Base-by-base conservation (phyloP, 2,113 vertebrate species). In the Heloderma charlesbogerti region DNA sequence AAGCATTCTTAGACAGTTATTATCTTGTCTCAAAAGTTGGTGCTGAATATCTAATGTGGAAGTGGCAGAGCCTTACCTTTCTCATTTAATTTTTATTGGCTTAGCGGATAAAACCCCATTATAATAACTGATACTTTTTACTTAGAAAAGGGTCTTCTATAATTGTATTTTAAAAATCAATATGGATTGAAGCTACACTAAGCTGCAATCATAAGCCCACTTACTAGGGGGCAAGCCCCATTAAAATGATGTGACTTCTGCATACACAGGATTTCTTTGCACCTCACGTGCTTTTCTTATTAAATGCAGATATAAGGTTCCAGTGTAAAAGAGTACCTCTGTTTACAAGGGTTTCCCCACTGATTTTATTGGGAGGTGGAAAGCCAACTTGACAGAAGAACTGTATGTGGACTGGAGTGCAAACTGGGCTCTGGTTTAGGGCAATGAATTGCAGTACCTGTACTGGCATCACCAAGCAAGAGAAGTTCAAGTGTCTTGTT, bases 71-170 rank as follows among this genome's bases (percentile, higher is more conserved):
- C 43, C 40, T 71, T 67, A 85, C 45, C 25, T n/a, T 86, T 74
- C 22, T 29, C 9, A 84, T 87, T 87, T 87, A 57, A 25, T 72
- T 86, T 72, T 51, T 86, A 86, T 87, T 63, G 10, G 71, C 37
- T 60, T 60, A 87, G 54, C 31, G 4, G 18, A 60, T 87, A 87
- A 57, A 82, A 40, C 15, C 6, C 31, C 22, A 87, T 18, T 87
- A n/a, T 60, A 87, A 40, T 87, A 75, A 40, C 71, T 37, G 20
- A 37, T 27, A 54, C 20, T 75, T 75, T 69, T 86, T 77, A 6
- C 37, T 22, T 81, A 54, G n/a, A 57, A 57, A 60, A 5, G 10
- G 37, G 22, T 25, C 74, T 86, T 37, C 48, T 86, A 51, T 7
- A 57, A 8, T 87, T 77, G 7, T 57, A 31, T 77, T 16, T 75